Evolutionary conservation across 1,140 invertebrate species (phyloP).

Genomic region (Antheraea mylitta): DNA sequence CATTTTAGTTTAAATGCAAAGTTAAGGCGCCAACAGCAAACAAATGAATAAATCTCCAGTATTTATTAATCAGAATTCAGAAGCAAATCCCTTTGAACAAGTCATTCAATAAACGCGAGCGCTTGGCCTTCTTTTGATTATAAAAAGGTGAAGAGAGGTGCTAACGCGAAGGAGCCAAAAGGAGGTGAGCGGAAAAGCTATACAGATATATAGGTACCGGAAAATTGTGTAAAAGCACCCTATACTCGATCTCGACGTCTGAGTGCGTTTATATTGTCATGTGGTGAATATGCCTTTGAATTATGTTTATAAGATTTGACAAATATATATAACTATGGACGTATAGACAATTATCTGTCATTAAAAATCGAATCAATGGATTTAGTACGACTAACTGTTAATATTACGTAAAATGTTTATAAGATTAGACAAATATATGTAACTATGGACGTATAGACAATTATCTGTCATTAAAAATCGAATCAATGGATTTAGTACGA

Average conservation of each 20-base stretch:
- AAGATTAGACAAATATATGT: constrained; percentile 16
- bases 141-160: constrained; percentile 57
- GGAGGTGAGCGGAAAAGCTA: constrained; percentile 37
- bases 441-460: too few relatives aligned
- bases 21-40: not conserved
- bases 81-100: constrained; percentile 4
- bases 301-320: constrained; percentile 26
- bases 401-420: constrained; percentile 21
- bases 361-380: too few relatives aligned
- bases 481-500: too few relatives aligned
- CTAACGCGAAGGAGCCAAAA: constrained; percentile 32
- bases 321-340: too few relatives aligned
- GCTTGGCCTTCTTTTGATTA: constrained; percentile 56
- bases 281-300: constrained; percentile 26
- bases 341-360: too few relatives aligned
- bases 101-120: constrained; percentile 47
- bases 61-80: constrained; percentile 7
- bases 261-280: constrained; percentile 51
- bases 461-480: too few relatives aligned
- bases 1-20: not conserved
- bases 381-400: too few relatives aligned
- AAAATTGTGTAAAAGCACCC: constrained; percentile 55
- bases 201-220: constrained; percentile 33
- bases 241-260: constrained; percentile 44
- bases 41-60: constrained; percentile 1